Percentiles rank a stretch among this genome's conserved stretches.
These are phyloP conservation scores for Aramus guarauna DNA, from an alignment of 2,113 vertebrate genomes.

Conservation along the genomic window DNA sequence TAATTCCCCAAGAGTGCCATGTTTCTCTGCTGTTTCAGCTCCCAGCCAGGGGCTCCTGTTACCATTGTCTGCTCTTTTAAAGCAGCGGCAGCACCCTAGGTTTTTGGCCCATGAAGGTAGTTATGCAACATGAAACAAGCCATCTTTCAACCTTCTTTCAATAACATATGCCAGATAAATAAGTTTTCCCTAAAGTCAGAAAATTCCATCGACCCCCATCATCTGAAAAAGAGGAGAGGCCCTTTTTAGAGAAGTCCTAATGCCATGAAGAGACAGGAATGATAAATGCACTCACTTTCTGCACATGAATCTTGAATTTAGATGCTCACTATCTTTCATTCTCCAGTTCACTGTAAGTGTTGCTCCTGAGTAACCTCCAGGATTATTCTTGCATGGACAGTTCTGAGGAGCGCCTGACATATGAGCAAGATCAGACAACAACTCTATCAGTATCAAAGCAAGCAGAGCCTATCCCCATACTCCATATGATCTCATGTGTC, in stretches of 20 bases:
- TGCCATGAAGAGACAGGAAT: not conserved
- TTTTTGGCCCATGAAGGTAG: not conserved
- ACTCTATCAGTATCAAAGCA: not conserved
- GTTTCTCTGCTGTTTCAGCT: not conserved
- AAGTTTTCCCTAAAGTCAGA: not conserved
- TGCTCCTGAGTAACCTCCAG: not conserved
- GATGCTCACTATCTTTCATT: not conserved
- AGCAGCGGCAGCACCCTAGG: not conserved
- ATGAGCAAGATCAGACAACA: not conserved
- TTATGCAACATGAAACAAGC: not conserved
- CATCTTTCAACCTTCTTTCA: not conserved
- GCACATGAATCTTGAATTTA: not conserved
- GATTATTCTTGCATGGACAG: not conserved
- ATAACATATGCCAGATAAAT: not conserved
- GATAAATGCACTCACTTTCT: not conserved
- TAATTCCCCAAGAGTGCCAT: not conserved
- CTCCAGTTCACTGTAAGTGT: not conserved
- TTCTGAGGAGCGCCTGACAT: not conserved
- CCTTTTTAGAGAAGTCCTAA: not conserved
- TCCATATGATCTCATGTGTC: not conserved
- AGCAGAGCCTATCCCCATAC: not conserved
- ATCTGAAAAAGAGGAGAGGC: not conserved
- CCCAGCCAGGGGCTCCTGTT: not conserved
- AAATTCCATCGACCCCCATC: not conserved
- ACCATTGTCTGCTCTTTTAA: not conserved